Evolutionary conservation across 2,888 invertebrate species (phyloP).

Genomic region (Conomelus anceps): DNA sequence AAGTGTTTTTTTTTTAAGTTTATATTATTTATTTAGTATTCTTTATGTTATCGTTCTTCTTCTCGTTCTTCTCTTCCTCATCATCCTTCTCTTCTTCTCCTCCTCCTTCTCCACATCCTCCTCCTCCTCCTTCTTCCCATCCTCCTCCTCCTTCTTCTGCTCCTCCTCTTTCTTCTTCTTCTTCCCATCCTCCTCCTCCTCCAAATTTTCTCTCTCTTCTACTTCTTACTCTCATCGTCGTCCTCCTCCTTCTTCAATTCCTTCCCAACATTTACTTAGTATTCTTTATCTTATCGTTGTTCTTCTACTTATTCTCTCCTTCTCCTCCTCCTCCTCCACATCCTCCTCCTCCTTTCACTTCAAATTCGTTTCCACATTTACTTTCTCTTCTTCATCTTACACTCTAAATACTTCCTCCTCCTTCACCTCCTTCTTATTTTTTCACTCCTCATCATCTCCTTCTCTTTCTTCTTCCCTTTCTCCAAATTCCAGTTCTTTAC

Average conservation of each 20-base stretch:
- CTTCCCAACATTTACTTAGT: background rate
- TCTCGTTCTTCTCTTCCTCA: background rate
- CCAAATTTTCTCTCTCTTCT: background rate
- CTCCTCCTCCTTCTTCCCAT: background rate
- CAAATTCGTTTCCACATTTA: too few species aligned
- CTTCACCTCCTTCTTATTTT: background rate
- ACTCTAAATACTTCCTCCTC: background rate
- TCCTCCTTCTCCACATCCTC: background rate
- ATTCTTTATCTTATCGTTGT: background rate
- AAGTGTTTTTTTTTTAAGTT: too few species aligned
- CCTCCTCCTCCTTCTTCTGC: background rate
- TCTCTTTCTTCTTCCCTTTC: too few species aligned
- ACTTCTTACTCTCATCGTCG: background rate
- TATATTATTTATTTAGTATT: too few species aligned
- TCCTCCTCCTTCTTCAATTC: background rate
- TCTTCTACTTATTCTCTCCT: background rate
- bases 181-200: background rate
- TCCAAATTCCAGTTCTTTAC: too few species aligned
- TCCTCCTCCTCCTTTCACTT: background rate
- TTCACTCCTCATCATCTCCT: background rate
- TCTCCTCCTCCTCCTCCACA: background rate
- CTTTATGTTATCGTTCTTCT: too few species aligned
- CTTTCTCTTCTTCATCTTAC: background rate
- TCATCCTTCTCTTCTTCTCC: background rate
- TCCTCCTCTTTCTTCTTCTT: background rate